phyloP scores from a whole-genome alignment of 2,797 vertebrate genomes.

The Hylomyscus alleni region DNA sequence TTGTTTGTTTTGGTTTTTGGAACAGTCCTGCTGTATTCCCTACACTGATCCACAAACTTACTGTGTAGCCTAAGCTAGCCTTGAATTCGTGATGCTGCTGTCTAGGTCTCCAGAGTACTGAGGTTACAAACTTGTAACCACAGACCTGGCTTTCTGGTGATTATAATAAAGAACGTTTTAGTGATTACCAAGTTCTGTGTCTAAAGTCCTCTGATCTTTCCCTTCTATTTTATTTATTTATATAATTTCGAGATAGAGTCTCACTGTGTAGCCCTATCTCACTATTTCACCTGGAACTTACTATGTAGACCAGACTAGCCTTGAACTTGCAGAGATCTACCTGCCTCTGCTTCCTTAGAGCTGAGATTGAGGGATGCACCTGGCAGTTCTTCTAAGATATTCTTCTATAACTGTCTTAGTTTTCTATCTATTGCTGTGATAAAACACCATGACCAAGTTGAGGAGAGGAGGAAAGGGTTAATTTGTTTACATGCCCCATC shows the following conservation, averaged over 20 bases:
- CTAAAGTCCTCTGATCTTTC: neutral
- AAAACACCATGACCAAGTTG: neutral
- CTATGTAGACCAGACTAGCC: neutral
- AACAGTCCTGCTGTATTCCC: neutral
- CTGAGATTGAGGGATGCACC: neutral
- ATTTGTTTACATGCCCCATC: neutral
- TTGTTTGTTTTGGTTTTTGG: neutral
- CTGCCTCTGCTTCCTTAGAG: neutral
- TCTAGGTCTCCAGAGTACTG: neutral
- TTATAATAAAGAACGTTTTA: neutral
- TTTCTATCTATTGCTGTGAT: neutral
- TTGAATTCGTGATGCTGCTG: neutral
- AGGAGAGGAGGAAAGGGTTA: neutral
- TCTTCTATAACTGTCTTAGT: neutral
- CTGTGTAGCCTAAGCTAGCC: neutral
- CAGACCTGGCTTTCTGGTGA: neutral
- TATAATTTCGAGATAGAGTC: neutral
- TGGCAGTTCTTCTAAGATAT: neutral
- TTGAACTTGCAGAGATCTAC: neutral
- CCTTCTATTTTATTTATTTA: neutral
- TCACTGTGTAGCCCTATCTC: neutral
- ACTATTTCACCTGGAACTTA: neutral
- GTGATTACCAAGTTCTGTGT: neutral
- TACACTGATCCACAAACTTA: neutral
- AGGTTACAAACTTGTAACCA: too few species aligned